Base-by-base conservation (phyloP, 2,888 invertebrate genomes). In the Melanostoma scalare region DNA sequence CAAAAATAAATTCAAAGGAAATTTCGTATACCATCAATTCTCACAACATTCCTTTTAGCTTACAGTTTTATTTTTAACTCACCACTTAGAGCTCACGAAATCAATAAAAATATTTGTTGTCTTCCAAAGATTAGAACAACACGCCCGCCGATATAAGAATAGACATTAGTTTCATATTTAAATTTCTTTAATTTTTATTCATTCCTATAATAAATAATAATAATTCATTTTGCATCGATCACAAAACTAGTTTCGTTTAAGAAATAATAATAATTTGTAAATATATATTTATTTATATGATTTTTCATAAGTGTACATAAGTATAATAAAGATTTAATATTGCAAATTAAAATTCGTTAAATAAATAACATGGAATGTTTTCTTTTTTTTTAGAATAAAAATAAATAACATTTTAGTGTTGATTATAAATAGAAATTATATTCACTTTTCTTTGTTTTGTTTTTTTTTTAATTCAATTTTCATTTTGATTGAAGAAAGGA, bases 391-490 rank as follows among this genome's bases (percentile, higher is more conserved):
- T 74, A 68, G 67, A 67, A 81, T 86, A 88, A 85, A 67, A 68
- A 77, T 86, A 85, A 73, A 79, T 85, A 78, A 74, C 71, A 79
- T 53, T 67, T 65, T 69, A 44, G 36, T 76, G 52, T 75, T 73
- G 52, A 72, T 67, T 75, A 88, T 88, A 88, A 81, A 76, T 79
- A 73, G 78, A 74, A 77, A 42, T 78, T 40, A 61, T 65, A 50
- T 56, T 46, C 55, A 53, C 9, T 67, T 56, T 38, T 52, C 73
- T 60, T 58, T 72, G 68, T 46, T 78, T 60, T 65, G 58, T 74
- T 58, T 72, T 71, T 46, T 78, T 60, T 65, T 63, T 74, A 50
- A 81, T 56, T 69, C 31, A n/a, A n/a, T 81, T 76, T 85, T 76
- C 76, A 75, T 30, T 73, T 75, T 65, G 65, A 65, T 82, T 69